Evolutionary conservation across 1,140 invertebrate species (phyloP).

Genomic region (Lordiphosa stackelbergi): DNA sequence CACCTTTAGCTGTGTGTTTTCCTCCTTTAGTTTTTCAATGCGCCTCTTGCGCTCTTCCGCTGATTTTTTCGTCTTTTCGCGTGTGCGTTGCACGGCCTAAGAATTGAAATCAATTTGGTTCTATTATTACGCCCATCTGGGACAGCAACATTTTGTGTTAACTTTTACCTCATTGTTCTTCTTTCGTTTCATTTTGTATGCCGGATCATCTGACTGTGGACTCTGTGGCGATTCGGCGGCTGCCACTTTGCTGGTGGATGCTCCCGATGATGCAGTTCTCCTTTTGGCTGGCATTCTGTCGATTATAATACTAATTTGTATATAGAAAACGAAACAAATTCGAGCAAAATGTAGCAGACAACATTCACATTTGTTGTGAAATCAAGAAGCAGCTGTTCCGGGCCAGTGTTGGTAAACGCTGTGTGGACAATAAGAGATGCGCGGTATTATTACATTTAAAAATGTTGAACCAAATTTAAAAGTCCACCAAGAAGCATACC

Average conservation of each 20-base stretch:
- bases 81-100: conserved; percentile 69
- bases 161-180: conserved; percentile 71
- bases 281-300: conserved; percentile 67
- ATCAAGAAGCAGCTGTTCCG: conserved; percentile 56
- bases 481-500: conserved; percentile 1
- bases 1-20: conserved; percentile 47
- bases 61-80: conserved; percentile 65
- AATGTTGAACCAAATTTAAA: conserved; percentile 15
- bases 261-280: conserved; percentile 41
- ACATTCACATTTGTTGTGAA: conserved; percentile 52
- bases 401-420: conserved; percentile 42
- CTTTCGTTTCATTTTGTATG: conserved; percentile 67
- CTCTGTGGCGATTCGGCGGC: conserved; percentile 25
- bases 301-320: conserved; percentile 70
- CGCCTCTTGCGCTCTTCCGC: conserved; percentile 61
- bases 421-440: conserved; percentile 23
- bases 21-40: conserved; percentile 54
- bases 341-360: conserved; percentile 15
- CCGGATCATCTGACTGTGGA: conserved; percentile 49
- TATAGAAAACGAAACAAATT: conserved; percentile 21
- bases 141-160: conserved; percentile 44
- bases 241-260: conserved; percentile 38
- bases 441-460: conserved; percentile 49
- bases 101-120: conserved; percentile 31
- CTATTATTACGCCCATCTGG: conserved; percentile 55